Evolutionary conservation across 2,888 invertebrate species (phyloP).

Genomic region (Sthenelais limicola): DNA sequence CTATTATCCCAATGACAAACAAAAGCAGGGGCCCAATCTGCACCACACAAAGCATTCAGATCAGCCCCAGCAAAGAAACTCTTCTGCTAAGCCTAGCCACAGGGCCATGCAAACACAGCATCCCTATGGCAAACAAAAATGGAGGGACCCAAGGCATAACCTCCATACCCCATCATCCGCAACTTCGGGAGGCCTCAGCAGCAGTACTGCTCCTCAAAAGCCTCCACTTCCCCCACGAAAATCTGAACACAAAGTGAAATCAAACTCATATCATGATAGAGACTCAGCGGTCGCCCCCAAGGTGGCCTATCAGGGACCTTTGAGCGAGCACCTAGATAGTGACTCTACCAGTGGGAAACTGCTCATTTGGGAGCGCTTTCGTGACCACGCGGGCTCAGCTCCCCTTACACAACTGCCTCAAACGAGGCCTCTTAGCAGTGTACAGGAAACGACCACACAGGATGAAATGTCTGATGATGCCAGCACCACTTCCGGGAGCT

Average conservation of each 20-base stretch:
- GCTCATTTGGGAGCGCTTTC: slow-evolving; percentile 33
- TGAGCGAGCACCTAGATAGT: neutral
- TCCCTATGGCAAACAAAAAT: neutral
- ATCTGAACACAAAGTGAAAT: neutral
- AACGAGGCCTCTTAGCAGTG: slow-evolving; percentile 6
- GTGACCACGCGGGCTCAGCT: slow-evolving; percentile 17
- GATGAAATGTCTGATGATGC: slow-evolving; percentile 29
- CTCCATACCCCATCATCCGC: neutral
- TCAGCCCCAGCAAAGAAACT: neutral
- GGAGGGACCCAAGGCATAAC: neutral
- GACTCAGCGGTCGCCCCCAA: neutral
- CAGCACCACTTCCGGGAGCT: slow-evolving; percentile 36
- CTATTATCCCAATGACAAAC: neutral
- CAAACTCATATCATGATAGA: neutral
- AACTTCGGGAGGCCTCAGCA: no score
- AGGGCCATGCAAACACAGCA: neutral
- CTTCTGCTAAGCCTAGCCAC: neutral
- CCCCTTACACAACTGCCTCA: no score
- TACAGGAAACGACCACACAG: slow-evolving; percentile 27
- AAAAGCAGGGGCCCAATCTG: no score
- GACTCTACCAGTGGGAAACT: slow-evolving; percentile 8
- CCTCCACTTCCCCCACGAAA: neutral
- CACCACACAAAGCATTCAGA: slow-evolving; percentile 9
- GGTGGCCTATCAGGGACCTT: no score
- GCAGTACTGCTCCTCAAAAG: no score